Percentiles rank a stretch among this genome's conserved stretches.
These are phyloP conservation scores for Avahi laniger DNA, from an alignment of 2,797 vertebrate genomes.

Conservation along the genomic window DNA sequence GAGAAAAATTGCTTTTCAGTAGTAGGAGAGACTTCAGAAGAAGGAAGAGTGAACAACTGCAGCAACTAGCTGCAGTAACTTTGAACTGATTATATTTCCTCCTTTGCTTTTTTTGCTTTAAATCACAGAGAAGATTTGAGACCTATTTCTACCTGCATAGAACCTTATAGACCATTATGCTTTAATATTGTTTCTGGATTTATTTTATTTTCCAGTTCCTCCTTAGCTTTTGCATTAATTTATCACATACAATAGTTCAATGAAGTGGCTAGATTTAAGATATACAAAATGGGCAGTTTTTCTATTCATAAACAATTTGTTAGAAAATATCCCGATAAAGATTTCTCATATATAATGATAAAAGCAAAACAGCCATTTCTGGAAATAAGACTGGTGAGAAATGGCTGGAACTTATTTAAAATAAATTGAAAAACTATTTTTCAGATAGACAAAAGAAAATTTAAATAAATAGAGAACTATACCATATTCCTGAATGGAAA, in stretches of 20 bases:
- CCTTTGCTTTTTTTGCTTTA: neutral
- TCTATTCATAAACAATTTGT: neutral
- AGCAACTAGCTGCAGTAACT: neutral
- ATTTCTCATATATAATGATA: neutral
- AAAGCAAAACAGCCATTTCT: neutral
- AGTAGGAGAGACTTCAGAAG: neutral
- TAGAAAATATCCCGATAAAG: neutral
- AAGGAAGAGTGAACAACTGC: neutral
- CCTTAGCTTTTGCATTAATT: neutral
- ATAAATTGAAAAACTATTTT: neutral
- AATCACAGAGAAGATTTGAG: neutral
- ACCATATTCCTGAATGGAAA: neutral
- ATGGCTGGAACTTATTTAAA: neutral
- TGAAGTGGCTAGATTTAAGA: neutral
- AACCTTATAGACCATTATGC: neutral
- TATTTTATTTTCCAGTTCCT: neutral
- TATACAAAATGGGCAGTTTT: neutral
- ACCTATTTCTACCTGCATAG: neutral
- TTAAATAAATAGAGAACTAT: neutral
- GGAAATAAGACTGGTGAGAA: neutral
- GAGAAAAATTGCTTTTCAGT: neutral
- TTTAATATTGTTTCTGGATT: neutral
- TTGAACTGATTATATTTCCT: neutral
- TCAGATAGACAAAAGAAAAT: neutral
- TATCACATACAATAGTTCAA: neutral